Percentiles rank a stretch among this genome's conserved stretches.
phyloP scores from a whole-genome alignment of 2,797 vertebrate genomes.

The Enoplosus armatus region DNA sequence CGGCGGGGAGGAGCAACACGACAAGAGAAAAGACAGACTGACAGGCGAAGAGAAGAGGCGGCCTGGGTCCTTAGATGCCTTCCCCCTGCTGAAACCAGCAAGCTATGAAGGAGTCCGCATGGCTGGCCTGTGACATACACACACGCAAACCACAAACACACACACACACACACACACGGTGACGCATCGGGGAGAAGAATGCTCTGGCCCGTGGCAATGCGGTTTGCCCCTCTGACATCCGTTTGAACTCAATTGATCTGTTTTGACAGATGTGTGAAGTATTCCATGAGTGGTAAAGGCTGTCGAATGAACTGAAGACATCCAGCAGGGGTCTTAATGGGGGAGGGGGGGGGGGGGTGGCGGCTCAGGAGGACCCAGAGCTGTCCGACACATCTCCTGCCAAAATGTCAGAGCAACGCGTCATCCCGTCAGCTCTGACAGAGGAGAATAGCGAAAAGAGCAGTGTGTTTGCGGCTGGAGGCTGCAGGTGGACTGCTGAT shows the following conservation, averaged over 20 bases:
- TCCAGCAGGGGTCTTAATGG: conserved; percentile 53
- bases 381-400: conserved; percentile 68
- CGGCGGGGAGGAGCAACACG: conserved; percentile 28
- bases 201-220: conserved; percentile 63
- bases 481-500: conserved; percentile 29
- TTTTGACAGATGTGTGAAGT: conserved; percentile 87
- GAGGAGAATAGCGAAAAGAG: background rate
- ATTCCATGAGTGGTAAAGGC: conserved; percentile 72
- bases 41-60: conserved; percentile 18
- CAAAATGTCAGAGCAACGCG: conserved; percentile 48
- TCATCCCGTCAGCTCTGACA: background rate
- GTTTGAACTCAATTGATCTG: conserved; percentile 82
- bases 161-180: conserved; percentile 33
- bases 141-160: conserved; percentile 34
- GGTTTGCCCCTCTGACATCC: conserved; percentile 73
- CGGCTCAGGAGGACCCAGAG: conserved; percentile 34
- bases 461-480: background rate
- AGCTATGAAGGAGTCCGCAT: conserved; percentile 57
- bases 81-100: conserved; percentile 50
- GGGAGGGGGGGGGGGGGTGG: no score
- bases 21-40: conserved; percentile 44
- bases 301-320: conserved; percentile 48
- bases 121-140: conserved; percentile 38
- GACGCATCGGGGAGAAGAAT: conserved; percentile 69
- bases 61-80: conserved; percentile 50